phyloP scores from a whole-genome alignment of 2,888 invertebrate genomes.

The Standfussiana lucernea region DNA sequence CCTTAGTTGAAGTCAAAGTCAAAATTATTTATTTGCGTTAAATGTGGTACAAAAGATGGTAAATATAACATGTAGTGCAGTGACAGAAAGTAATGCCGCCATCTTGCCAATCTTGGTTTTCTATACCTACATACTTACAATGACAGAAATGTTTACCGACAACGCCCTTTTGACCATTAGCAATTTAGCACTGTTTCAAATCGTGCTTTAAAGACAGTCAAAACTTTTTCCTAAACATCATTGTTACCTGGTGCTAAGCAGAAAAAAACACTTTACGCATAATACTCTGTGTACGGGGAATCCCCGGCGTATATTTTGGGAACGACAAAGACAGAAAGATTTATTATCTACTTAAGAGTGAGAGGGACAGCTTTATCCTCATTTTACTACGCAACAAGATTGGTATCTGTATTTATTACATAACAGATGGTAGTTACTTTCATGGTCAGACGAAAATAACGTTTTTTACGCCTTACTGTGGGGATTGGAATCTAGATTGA shows the following conservation, averaged over 20 bases:
- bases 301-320: slow-evolving; percentile 21
- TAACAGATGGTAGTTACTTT: neutral
- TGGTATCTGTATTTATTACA: neutral
- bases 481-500: neutral
- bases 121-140: too few species aligned
- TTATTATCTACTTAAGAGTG: neutral
- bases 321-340: slow-evolving; percentile 38
- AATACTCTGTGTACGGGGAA: slow-evolving; percentile 42
- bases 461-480: neutral
- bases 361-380: slow-evolving; percentile 35
- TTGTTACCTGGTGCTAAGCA: neutral
- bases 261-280: neutral
- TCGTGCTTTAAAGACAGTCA: neutral
- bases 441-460: neutral
- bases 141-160: too few species aligned
- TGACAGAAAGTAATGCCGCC: too few species aligned
- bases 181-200: too few species aligned
- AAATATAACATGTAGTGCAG: too few species aligned
- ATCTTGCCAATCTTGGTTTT: too few species aligned
- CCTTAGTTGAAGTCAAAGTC: too few species aligned
- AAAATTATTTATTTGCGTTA: too few species aligned
- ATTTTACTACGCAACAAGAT: slow-evolving; percentile 4
- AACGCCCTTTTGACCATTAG: too few species aligned
- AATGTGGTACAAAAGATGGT: too few species aligned
- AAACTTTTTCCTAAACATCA: neutral